Evolutionary conservation across 2,888 invertebrate genomes (phyloP).

Genomic region (Drosophila subquinaria): DNA sequence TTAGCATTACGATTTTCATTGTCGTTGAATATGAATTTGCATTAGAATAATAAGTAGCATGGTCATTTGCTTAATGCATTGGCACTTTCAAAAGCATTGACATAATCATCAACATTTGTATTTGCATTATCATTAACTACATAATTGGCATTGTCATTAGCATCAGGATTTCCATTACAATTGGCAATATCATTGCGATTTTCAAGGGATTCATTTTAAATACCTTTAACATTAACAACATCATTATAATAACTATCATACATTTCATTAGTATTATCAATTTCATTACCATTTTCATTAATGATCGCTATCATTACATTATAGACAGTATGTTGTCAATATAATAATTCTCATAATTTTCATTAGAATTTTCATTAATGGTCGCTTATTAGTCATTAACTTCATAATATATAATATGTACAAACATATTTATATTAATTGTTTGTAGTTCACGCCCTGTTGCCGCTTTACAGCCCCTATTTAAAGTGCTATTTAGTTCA

Average conservation of each 20-base stretch:
- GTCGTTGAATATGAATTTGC: not conserved
- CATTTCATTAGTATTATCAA: too few relatives aligned
- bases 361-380: not conserved
- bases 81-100: too few relatives aligned
- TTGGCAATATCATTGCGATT: not conserved
- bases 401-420: not conserved
- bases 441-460: not conserved
- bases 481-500: slow-evolving; percentile 17
- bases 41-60: not conserved
- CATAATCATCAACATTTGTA: too few relatives aligned
- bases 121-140: not conserved
- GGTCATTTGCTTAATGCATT: not conserved
- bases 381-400: not conserved
- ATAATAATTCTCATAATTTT: not conserved
- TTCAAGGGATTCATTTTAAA: not conserved
- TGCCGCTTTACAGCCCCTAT: slow-evolving; percentile 5
- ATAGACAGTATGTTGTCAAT: too few relatives aligned
- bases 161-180: not conserved
- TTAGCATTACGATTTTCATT: not conserved
- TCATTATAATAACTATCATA: not conserved
- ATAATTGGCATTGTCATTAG: not conserved
- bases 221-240: not conserved
- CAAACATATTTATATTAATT: not conserved
- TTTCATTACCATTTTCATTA: not conserved
- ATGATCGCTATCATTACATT: not conserved